These are phyloP conservation scores for Tipula lateralis DNA, from an alignment of 2,888 invertebrate genomes.

Conservation along the genomic window DNA sequence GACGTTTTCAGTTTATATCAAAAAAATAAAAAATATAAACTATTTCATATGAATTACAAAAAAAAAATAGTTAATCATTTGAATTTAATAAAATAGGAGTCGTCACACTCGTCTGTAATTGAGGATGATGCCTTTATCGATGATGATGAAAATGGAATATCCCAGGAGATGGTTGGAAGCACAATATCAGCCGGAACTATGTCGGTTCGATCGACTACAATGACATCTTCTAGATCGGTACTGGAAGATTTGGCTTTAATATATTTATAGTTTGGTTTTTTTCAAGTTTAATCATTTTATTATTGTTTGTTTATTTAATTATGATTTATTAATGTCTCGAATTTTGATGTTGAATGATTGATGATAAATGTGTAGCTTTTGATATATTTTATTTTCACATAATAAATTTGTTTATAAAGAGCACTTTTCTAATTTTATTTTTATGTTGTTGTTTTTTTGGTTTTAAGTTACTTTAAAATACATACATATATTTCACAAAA, in stretches of 20 bases:
- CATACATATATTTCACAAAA: background rate
- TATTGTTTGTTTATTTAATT: background rate
- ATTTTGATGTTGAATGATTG: conserved; percentile 12
- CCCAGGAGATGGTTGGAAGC: conserved; percentile 25
- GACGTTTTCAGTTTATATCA: background rate
- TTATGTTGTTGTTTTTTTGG: background rate
- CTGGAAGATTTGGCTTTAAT: conserved; percentile 31
- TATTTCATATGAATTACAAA: background rate
- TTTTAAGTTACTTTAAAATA: background rate
- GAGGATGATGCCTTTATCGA: conserved; percentile 39
- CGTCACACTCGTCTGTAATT: conserved; percentile 51
- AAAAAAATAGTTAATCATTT: background rate
- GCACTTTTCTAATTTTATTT: conserved; percentile 2
- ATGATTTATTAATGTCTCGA: background rate
- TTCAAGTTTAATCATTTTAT: conserved; percentile 3
- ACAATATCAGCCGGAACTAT: conserved; percentile 37
- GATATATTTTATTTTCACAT: background rate
- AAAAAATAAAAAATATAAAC: background rate
- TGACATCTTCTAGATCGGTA: conserved; percentile 39
- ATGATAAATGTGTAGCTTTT: conserved; percentile 26
- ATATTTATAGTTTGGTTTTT: background rate
- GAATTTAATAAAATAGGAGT: conserved; percentile 44
- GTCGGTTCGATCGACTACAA: conserved; percentile 38
- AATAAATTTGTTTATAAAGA: background rate
- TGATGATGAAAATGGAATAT: conserved; percentile 33